Conservation (phyloP, 2,797 vertebrate species). For the Gallinago stenura region DNA sequence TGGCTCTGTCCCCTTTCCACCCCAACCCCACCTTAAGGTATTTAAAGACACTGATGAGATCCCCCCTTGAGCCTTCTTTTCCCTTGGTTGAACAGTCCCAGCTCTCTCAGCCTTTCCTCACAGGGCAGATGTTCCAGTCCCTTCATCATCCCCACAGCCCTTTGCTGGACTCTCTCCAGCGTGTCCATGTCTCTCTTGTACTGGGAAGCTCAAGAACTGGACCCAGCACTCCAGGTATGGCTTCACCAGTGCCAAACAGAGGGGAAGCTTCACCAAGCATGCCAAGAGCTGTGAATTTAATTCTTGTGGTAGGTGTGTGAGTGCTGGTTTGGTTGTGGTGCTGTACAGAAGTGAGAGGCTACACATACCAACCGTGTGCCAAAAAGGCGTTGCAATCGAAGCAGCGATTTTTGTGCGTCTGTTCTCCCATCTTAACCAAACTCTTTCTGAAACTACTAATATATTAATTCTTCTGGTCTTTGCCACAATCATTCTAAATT, state of each 20-base stretch:
- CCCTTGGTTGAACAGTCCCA: neutral
- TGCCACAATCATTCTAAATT: neutral
- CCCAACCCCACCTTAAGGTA: neutral
- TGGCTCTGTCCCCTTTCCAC: neutral
- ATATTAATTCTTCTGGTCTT: neutral
- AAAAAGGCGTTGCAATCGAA: neutral
- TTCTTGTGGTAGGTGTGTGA: neutral
- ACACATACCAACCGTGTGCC: neutral
- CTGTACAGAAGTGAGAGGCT: neutral
- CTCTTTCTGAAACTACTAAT: neutral
- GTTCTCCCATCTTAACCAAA: neutral
- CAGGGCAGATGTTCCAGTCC: neutral
- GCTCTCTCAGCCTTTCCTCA: neutral
- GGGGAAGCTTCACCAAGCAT: neutral
- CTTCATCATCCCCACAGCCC: neutral
- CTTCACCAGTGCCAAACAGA: neutral
- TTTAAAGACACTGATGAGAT: neutral
- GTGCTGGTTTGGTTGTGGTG: neutral
- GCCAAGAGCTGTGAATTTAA: fast-evolving
- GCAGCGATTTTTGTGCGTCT: neutral
- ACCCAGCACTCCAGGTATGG: neutral
- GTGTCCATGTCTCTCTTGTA: neutral
- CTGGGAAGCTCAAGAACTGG: neutral
- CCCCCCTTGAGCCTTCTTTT: neutral
- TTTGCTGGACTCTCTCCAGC: neutral